A percentile compares a stretch with the other conserved stretches of the same genome.
phyloP scores from a whole-genome alignment of 2,888 invertebrate species.

The Phengaris arion region DNA sequence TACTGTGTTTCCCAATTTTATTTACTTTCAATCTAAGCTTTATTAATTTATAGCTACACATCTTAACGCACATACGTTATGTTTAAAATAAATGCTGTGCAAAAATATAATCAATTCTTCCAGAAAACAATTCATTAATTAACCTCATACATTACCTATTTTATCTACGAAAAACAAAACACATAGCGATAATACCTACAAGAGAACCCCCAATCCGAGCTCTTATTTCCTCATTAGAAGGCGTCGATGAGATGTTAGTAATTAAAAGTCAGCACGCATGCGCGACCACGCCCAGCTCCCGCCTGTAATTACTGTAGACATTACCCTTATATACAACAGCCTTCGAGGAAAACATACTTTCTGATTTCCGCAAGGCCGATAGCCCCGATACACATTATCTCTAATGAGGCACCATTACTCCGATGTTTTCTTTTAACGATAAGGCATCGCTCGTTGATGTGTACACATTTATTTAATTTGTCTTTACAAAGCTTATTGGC shows the following conservation, averaged over 20 bases:
- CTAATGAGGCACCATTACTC: conserved; percentile 24
- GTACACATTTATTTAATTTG: conserved; percentile 22
- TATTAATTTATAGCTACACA: no score
- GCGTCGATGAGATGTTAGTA: conserved; percentile 74
- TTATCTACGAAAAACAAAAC: background rate
- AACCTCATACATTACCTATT: no score
- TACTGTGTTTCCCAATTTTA: no score
- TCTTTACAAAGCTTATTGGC: background rate
- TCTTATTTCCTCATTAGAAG: conserved; percentile 65
- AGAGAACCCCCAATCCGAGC: conserved; percentile 39
- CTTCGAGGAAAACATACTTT: conserved; percentile 42
- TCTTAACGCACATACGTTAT: no score
- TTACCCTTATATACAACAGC: conserved; percentile 67
- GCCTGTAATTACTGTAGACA: conserved; percentile 75
- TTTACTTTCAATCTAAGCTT: no score
- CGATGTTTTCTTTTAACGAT: conserved; percentile 26
- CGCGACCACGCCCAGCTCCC: conserved; percentile 71
- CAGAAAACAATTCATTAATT: no score
- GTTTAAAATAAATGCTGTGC: no score
- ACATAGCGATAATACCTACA: conserved; percentile 33
- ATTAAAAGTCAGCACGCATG: conserved; percentile 72
- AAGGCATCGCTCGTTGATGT: conserved; percentile 14
- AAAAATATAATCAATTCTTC: no score
- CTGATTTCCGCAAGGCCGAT: conserved; percentile 30
- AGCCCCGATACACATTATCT: conserved; percentile 16